phyloP scores from a whole-genome alignment of 2,797 vertebrate species.

The Stomatorhinus walkeri region DNA sequence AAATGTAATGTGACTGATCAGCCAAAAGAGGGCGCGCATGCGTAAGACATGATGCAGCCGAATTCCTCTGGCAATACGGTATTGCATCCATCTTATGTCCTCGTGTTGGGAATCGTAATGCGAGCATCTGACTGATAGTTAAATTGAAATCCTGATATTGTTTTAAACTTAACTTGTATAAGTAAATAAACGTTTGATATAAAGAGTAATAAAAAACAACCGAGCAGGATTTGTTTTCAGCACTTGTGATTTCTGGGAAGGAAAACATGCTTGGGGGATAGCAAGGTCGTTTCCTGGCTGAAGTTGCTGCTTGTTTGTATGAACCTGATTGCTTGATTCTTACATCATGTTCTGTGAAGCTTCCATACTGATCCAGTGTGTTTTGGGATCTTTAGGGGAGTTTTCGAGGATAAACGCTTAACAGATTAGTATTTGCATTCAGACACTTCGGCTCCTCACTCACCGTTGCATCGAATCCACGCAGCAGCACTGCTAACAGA shows the following conservation, averaged over 20 bases:
- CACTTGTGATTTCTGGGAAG: neutral
- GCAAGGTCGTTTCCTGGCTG: neutral
- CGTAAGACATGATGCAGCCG: constrained; percentile 54
- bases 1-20: neutral
- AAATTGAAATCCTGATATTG: neutral
- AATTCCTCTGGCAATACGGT: constrained; percentile 8
- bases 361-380: neutral
- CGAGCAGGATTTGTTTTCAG: neutral
- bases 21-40: constrained; percentile 74
- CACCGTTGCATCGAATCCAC: neutral
- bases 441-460: neutral
- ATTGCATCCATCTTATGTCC: constrained; percentile 18
- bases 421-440: neutral
- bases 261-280: neutral
- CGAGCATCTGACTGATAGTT: neutral
- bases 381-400: neutral
- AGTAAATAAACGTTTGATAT: neutral
- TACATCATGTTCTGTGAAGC: constrained; percentile 10
- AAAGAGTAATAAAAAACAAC: neutral
- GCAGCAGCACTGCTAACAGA: neutral
- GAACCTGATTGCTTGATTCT: constrained; percentile 8
- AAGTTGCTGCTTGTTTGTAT: neutral
- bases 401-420: neutral
- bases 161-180: neutral
- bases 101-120: neutral